A percentile compares a stretch with the other conserved stretches of the same genome.
These are phyloP conservation scores for Netelia virgata DNA, from an alignment of 2,888 invertebrate species.

Conservation along the genomic window DNA sequence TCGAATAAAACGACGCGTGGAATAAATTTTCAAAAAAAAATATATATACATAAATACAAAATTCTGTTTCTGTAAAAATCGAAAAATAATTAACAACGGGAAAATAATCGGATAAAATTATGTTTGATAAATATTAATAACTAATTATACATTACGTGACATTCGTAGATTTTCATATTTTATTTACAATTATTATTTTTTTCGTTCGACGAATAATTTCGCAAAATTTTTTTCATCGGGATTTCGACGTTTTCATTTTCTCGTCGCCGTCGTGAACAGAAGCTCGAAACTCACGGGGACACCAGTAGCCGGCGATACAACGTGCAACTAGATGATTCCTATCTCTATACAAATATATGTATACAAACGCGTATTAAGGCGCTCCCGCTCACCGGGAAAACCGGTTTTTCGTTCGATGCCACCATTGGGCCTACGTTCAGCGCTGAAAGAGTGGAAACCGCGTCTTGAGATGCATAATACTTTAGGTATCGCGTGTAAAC, in stretches of 20 bases:
- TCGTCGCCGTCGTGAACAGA: slow-evolving; percentile 13
- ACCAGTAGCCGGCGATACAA: slow-evolving; percentile 38
- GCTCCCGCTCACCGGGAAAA: slow-evolving; percentile 43
- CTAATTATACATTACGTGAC: background rate
- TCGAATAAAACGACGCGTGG: too few relatives aligned
- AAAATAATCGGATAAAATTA: too few relatives aligned
- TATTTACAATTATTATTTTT: background rate
- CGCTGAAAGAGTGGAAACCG: background rate
- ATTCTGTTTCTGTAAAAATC: background rate
- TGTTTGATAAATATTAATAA: too few relatives aligned
- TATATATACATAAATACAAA: background rate
- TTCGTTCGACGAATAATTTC: too few relatives aligned
- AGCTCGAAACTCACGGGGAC: slow-evolving; percentile 31
- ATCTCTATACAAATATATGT: slow-evolving; percentile 36
- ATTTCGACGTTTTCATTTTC: too few relatives aligned
- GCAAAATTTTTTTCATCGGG: too few relatives aligned
- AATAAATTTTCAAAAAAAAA: background rate
- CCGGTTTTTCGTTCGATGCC: slow-evolving; percentile 58
- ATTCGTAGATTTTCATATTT: background rate
- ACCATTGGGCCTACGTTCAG: slow-evolving; percentile 18
- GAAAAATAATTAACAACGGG: too few relatives aligned
- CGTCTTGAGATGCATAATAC: slow-evolving; percentile 52
- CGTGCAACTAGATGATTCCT: slow-evolving; percentile 49
- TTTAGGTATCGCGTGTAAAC: slow-evolving; percentile 22
- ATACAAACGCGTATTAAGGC: slow-evolving; percentile 5